Evolutionary conservation across 2,888 invertebrate genomes (phyloP), one percentile per base, ranked within the genome.

Genomic region (Lottia scabra): DNA sequence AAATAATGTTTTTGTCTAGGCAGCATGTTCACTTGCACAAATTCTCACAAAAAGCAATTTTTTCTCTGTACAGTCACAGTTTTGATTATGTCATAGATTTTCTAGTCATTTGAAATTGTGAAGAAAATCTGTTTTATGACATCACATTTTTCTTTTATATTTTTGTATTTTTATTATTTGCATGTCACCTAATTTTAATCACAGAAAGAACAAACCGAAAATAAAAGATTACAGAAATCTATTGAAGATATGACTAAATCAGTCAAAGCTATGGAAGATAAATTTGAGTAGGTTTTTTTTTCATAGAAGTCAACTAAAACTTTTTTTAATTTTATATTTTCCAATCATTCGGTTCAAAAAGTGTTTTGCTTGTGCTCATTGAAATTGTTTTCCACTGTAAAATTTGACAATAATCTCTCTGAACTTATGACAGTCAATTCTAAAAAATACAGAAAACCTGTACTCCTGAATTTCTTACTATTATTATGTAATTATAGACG

Each of bases 191-290:
- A 23, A 45, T 56, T 46, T 67, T 70, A 44, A 38, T 78, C 80
- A 19, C 78, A 86, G 85, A 84, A 87, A 75, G 87, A 88, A 75
- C 87, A 86, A 70, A 80, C 81, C n/a, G 87, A 87, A 71, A 88
- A 87, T 75, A 88, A 88, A 73, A 79, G 77, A 64, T 76, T 88
- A 26, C 82, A 83, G 70, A 81, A 82, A 75, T 84, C 78, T 73
- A 80, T 86, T 67, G 83, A 84, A 65, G 85, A 87, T 2, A 84
- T 85, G 80, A 86, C 87, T 68, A 87, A 82, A 76, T 71, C 80
- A 62, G 82, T 88, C 1, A 71, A 72, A 45, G 78, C 83, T n/a
- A 86, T 86, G 84, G 84, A 87, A 71, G 81, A 83, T 10, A 87
- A 83, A 72, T 87, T 87, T 83, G 82, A 85, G 87, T 87, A 77